Evolutionary conservation across 2,113 vertebrate species (phyloP).

Genomic region (Tragelaphus strepsiceros): DNA sequence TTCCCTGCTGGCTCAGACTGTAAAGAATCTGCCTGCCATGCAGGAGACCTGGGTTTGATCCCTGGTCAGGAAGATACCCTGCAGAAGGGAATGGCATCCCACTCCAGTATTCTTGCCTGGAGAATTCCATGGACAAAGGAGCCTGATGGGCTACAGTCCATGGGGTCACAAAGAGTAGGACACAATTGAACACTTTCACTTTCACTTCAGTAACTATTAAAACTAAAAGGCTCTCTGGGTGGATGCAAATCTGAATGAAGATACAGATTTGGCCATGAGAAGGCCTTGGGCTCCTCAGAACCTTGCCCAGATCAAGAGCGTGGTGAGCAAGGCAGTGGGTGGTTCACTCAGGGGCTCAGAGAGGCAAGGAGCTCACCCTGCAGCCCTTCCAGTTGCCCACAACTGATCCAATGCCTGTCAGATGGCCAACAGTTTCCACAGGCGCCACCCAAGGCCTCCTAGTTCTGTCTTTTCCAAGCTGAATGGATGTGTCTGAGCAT

Average conservation of each 20-base stretch:
- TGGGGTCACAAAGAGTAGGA: not conserved
- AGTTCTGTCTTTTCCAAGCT: not conserved
- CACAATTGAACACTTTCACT: not conserved
- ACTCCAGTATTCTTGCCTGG: not conserved
- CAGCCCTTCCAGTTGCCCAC: not conserved
- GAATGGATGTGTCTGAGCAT: not conserved
- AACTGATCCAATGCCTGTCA: not conserved
- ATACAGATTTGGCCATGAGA: not conserved
- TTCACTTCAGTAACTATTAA: not conserved
- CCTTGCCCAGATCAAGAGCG: not conserved
- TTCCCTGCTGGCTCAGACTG: not conserved
- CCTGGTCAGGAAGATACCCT: not conserved
- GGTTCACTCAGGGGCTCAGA: not conserved
- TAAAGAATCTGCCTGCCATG: not conserved
- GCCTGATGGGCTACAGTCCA: not conserved
- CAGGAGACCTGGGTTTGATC: not conserved
- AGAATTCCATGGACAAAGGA: not conserved
- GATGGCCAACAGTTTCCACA: not conserved
- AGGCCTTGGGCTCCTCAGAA: not conserved
- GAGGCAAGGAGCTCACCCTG: not conserved
- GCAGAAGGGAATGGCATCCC: not conserved
- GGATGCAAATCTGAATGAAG: not conserved
- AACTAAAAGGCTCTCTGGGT: not conserved
- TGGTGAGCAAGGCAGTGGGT: not conserved
- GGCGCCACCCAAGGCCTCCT: too few species aligned